Evolutionary conservation across 2,888 invertebrate genomes (phyloP), one percentile per base, ranked within the genome.

Genomic region (Ornithoptera alexandrae): DNA sequence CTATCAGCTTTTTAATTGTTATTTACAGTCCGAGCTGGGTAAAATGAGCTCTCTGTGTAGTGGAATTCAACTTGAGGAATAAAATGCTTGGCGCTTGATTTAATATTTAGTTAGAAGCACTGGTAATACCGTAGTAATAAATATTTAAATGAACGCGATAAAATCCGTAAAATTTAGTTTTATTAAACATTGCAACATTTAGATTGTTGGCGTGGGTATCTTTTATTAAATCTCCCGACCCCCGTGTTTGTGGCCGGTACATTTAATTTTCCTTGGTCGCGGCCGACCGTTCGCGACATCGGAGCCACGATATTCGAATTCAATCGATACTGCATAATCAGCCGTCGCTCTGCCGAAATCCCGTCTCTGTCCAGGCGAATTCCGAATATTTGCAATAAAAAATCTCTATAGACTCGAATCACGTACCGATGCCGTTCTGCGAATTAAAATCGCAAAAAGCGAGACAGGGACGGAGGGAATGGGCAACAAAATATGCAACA

Each of bases 401-500:
- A 90, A 87, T 77, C 86, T 88, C 82, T 86, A 86, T 84, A 83
- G 83, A 89, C 88, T 86, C 90, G 85, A 89, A 90, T 88, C 91
- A 92, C 91, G 92, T 92, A 85, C 84, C 87, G 87, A 87, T 87
- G 89, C 81, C 84, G 88, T 91, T 92, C 92, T 86, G 87, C 88
- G 92, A 92, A 92, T 92, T 91, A 92, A 91, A 92, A 90, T 90
- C 90, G 89, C 89, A 92, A 92, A 91, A 91, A 91, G 92, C 81
- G 74, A 82, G 89, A 92, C 81, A 71, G 87, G 83, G 90, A 90
- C 79, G 81, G 79, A 83, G 84, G 78, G 87, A 90, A 93, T 81
- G 86, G 84, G 93, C 89, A 88, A 88, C 89, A 90, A 85, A 90
- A 88, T 92, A 92, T 94, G 93, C 94, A 93, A 93, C 93, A 91